Base-by-base conservation (phyloP, 1,140 invertebrate genomes). In the Lysiphlebus fabarum region DNA sequence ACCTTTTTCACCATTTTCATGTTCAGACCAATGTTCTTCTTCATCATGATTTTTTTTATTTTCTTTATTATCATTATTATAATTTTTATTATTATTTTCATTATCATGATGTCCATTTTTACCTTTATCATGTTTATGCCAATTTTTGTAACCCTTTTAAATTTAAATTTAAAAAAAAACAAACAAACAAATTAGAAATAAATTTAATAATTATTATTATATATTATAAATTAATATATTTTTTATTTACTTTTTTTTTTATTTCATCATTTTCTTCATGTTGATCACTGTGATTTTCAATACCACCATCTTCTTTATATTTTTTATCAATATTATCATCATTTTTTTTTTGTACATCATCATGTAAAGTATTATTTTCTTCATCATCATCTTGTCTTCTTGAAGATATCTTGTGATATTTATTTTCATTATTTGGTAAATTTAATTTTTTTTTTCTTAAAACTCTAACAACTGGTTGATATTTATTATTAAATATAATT, bases 81-180 rank as follows among this genome's bases (percentile, higher is more conserved):
- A 81, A 37, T 79, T 55, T 7, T 73, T 70, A 17, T 69, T 69
- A 33, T 77, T 68, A 0, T 63, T 50, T 40, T 79, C 79, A 48
- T 80, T 79, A 53, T 80, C 74, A 55, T 78, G 76, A 53, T 81
- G 71, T 0, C 80, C 79, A 47, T 81, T 81, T 36, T 77, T 64
- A 0, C 65, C 70, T 14, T 78, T 69, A 17, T 79, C 74, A 54
- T 76, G 61, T 58, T 79, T 74, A 53, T 81, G 78, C 62, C 72
- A 67, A 11, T 68, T 70, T 37, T 79, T 72, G 58, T 79, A 79
- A 6, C 69, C 69, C 74, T 77, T 9, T 11, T 38, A 66, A 51
- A 60, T 42, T 40, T 62, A 48, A 36, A n/a, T n/a, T n/a, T n/a
- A n/a, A n/a, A n/a, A n/a, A n/a, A n/a, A n/a, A n/a, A n/a, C n/a